phyloP scores from a whole-genome alignment of 2,113 vertebrate species.

The Zosterops japonicus region DNA sequence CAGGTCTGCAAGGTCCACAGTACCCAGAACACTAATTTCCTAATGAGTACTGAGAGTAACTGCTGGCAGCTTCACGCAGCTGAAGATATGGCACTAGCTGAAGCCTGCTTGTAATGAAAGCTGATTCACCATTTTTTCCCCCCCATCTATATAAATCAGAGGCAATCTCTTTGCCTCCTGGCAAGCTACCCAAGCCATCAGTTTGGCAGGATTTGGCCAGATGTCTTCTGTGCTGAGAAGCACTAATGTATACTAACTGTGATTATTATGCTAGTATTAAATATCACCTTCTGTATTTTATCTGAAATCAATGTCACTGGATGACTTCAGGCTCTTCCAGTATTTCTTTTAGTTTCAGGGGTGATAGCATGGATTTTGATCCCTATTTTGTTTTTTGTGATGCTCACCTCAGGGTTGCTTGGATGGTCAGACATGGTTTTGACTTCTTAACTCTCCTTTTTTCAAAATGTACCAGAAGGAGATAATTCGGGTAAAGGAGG shows the following conservation, averaged over 20 bases:
- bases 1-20: neutral
- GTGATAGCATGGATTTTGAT: neutral
- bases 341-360: neutral
- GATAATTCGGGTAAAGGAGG: neutral
- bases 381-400: neutral
- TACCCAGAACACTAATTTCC: neutral
- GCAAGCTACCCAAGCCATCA: neutral
- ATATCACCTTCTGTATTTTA: neutral
- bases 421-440: neutral
- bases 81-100: neutral
- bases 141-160: neutral
- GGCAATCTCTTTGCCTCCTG: neutral
- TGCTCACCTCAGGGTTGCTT: neutral
- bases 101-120: neutral
- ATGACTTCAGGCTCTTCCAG: neutral
- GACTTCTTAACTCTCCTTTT: neutral
- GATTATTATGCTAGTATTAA: neutral
- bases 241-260: neutral
- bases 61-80: neutral
- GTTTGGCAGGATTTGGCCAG: neutral
- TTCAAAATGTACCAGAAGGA: neutral
- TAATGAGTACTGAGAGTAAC: neutral
- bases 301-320: neutral
- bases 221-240: neutral
- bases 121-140: neutral